phyloP scores from a whole-genome alignment of 2,797 vertebrate species.

The Toxotes lorentzi region DNA sequence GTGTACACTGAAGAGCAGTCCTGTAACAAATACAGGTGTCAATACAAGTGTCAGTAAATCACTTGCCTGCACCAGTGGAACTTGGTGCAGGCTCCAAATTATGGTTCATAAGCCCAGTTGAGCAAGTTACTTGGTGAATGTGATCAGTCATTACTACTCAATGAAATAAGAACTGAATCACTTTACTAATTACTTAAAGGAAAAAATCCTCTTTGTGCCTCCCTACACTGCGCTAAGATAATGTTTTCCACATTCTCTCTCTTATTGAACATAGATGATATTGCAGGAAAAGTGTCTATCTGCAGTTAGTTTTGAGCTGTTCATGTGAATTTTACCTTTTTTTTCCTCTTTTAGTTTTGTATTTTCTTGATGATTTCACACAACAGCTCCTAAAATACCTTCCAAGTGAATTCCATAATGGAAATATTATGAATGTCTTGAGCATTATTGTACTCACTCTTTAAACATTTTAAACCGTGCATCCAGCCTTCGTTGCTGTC shows the following conservation, averaged over 20 bases:
- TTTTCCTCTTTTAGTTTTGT: too few relatives aligned
- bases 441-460: not conserved
- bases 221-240: too few relatives aligned
- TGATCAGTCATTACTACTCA: not conserved
- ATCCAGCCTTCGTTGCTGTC: not conserved
- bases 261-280: too few relatives aligned
- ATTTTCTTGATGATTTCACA: not conserved
- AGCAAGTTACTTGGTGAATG: not conserved
- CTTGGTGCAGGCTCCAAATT: not conserved
- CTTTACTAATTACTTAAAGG: not conserved
- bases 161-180: not conserved
- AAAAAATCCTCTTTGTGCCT: too few relatives aligned
- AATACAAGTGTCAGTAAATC: not conserved
- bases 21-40: not conserved
- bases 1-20: not conserved
- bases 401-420: not conserved
- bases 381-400: not conserved
- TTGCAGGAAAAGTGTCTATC: not conserved
- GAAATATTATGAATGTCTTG: slow-evolving; percentile 1
- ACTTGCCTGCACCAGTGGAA: not conserved
- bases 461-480: not conserved
- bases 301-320: not conserved
- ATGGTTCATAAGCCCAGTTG: not conserved
- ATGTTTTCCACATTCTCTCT: too few relatives aligned
- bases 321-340: not conserved